Base-by-base conservation (phyloP, 2,797 vertebrate genomes). In the Astyanax mexicanus region DNA sequence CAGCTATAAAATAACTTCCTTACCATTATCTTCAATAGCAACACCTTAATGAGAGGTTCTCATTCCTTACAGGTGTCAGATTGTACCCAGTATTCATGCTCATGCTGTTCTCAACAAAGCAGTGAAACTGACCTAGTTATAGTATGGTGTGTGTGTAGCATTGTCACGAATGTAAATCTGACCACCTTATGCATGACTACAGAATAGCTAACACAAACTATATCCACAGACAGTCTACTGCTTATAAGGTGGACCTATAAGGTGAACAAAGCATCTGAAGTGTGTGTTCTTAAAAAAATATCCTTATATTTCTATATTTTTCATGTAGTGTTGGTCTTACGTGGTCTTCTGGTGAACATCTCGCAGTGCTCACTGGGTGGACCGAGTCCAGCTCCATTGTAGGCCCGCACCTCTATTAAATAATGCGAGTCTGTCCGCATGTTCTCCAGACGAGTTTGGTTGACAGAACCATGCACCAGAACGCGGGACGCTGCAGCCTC, bases 401-500 rank as follows among this genome's bases (percentile, higher is more conserved):
- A 98, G 37, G 96, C 97, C 27, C 94, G 93, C 37, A 99, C 97
- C 86, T 99, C 96, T 0, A 97, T 93, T 27, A 96, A 93, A 87
- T 99, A 99, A 69, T 95, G 94, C 0, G 97, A 95, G 77, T 99
- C 94, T 0, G 97, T 97, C 74, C 95, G 91, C 88, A 99, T 94
- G 85, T 97, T 97, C 90, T 98, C 96, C 79, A 99, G 77, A 67
- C 94, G 93, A 4, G 95, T 96, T 17, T 96, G 94, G 80, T 96
- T 97, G 37, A 92, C 88, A 1, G 88, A 80, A 69, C 89, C 94
- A 69, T 92, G 84, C 38, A 98, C 95, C 77, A 97, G 94, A 57
- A 99, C 93, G 21, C 95, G 88, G 75, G 97, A 90, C 51, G 97
- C 97, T 61, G 96, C 95, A 2, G 94, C 93, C 85, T 99, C 97